A percentile compares a stretch with the other conserved stretches of the same genome.
Evolutionary conservation across 1,140 invertebrate genomes (phyloP).

Genomic region (Brachionus koreanus): DNA sequence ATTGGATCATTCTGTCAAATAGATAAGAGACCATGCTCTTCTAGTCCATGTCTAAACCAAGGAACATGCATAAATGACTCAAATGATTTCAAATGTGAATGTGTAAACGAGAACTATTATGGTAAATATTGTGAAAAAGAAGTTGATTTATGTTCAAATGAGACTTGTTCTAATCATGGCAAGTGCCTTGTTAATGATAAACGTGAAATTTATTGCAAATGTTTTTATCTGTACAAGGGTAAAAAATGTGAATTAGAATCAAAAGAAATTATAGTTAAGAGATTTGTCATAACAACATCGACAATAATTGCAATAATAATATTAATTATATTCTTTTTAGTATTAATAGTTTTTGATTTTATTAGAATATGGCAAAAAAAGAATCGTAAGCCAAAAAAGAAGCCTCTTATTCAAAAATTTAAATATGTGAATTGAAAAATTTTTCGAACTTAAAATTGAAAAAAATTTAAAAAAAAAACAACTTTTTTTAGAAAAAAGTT

Average conservation of each 20-base stretch:
- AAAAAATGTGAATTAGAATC: constrained; percentile 10
- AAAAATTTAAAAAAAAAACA: no score
- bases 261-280: neutral
- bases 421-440: no score
- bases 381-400: neutral
- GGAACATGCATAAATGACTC: neutral
- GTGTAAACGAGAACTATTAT: neutral
- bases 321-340: neutral
- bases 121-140: neutral
- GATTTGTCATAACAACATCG: neutral
- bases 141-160: neutral
- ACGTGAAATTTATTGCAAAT: neutral
- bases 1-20: neutral
- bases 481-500: neutral
- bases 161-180: constrained; percentile 1
- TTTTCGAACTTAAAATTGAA: no score
- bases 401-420: neutral
- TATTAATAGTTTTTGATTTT: neutral
- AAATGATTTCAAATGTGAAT: neutral
- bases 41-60: constrained; percentile 44
- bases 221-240: neutral
- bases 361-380: neutral
- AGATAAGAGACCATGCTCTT: constrained; percentile 40
- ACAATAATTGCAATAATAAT: constrained; percentile 12
- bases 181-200: neutral